Conservation (phyloP, 2,888 invertebrate species). For the Lepas anatifera region DNA sequence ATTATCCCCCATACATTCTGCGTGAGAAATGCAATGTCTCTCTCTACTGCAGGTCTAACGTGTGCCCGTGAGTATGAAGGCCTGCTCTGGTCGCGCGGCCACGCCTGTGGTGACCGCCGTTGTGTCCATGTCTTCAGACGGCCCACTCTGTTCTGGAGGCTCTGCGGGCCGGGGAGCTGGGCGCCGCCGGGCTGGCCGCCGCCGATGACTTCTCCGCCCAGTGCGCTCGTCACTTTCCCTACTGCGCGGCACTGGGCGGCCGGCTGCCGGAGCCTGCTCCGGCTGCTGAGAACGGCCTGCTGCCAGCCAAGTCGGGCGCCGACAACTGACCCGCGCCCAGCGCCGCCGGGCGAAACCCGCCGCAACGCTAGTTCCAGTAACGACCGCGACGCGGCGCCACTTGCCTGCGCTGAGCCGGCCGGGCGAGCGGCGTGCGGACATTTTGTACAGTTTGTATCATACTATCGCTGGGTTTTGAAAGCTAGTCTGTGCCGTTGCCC, state of each 20-base stretch:
- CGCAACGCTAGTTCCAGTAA: background rate
- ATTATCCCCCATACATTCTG: too few species aligned
- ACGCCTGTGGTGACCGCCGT: too few species aligned
- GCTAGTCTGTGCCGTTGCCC: conserved; percentile 5
- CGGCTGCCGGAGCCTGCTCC: background rate
- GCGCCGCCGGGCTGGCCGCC: conserved; percentile 50
- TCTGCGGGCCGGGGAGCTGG: conserved; percentile 66
- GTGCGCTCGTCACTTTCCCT: conserved; percentile 63
- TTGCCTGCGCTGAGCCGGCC: background rate
- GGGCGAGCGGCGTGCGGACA: background rate
- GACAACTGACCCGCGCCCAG: background rate
- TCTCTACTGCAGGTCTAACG: too few species aligned
- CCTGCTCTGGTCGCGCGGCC: too few species aligned
- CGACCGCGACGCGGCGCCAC: background rate
- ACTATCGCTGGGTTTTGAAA: conserved; percentile 12
- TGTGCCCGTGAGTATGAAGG: too few species aligned
- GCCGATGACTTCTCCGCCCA: conserved; percentile 54
- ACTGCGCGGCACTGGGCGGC: conserved; percentile 30
- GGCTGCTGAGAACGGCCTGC: background rate
- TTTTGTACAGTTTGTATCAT: conserved; percentile 12
- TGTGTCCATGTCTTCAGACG: too few species aligned
- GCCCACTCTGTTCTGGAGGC: conserved; percentile 68
- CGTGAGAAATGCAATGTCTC: too few species aligned
- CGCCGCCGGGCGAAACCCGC: background rate
- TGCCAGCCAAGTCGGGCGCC: background rate